These are phyloP conservation scores for Antechinus flavipes DNA, from an alignment of 2,113 vertebrate genomes.

Conservation along the genomic window DNA sequence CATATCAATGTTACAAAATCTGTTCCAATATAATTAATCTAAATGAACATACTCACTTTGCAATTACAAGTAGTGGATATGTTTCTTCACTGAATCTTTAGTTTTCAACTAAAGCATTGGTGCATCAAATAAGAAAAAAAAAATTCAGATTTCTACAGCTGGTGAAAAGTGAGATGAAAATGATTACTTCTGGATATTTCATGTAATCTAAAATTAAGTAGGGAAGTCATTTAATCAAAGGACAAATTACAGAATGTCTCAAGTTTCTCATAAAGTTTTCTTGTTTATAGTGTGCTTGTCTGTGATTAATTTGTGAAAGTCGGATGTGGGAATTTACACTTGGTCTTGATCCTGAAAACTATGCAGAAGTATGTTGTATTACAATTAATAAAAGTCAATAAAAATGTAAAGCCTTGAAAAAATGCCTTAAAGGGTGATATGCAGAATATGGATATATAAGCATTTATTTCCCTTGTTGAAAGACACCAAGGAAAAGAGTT, in stretches of 20 bases:
- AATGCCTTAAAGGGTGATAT: constrained; percentile 10
- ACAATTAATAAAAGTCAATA: neutral
- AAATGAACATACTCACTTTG: constrained; percentile 49
- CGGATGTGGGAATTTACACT: constrained; percentile 24
- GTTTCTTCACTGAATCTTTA: constrained; percentile 44
- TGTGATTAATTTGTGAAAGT: constrained; percentile 60
- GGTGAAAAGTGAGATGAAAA: constrained; percentile 60
- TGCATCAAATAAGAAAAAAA: neutral
- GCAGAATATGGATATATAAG: neutral
- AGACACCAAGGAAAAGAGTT: neutral
- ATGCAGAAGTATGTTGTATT: neutral
- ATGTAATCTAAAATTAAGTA: constrained; percentile 60
- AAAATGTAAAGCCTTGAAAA: constrained; percentile 2
- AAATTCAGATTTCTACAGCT: constrained; percentile 38
- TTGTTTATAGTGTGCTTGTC: constrained; percentile 53
- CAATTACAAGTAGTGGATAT: constrained; percentile 19
- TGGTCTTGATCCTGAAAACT: neutral
- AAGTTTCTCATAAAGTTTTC: constrained; percentile 56
- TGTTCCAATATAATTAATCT: neutral
- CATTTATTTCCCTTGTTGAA: constrained; percentile 47
- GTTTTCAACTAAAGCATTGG: constrained; percentile 43
- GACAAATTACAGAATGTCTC: constrained; percentile 61
- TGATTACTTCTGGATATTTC: constrained; percentile 58
- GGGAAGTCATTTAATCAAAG: constrained; percentile 66
- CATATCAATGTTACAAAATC: constrained; percentile 23